phyloP scores from a whole-genome alignment of 2,888 invertebrate species.

The Eupithecia pulchellata region DNA sequence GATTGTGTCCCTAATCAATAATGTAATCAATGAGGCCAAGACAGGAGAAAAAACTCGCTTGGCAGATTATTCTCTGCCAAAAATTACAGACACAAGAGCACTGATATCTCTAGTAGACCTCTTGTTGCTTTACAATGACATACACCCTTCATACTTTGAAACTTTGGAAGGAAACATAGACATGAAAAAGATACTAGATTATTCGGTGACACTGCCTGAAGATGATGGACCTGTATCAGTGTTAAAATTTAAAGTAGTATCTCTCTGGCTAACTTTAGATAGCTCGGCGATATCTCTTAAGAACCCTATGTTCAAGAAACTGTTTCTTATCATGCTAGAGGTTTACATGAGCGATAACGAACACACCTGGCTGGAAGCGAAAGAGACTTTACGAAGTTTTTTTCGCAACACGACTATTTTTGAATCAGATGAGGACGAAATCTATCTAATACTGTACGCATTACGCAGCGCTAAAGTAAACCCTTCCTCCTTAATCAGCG shows the following conservation, averaged over 20 bases:
- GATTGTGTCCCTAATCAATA: conserved; percentile 68
- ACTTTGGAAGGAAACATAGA: conserved; percentile 75
- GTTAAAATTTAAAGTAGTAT: conserved; percentile 78
- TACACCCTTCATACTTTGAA: conserved; percentile 76
- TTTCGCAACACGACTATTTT: conserved; percentile 88
- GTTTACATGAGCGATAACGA: conserved; percentile 76
- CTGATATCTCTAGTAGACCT: conserved; percentile 71
- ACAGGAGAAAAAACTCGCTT: conserved; percentile 33
- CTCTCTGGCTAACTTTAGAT: conserved; percentile 76
- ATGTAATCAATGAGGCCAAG: conserved; percentile 55
- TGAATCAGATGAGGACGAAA: conserved; percentile 87
- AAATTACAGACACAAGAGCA: conserved; percentile 63
- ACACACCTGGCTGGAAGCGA: conserved; percentile 80
- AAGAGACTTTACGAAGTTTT: conserved; percentile 82
- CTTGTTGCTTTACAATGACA: conserved; percentile 73
- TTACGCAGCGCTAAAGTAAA: conserved; percentile 68
- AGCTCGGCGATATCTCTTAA: conserved; percentile 81
- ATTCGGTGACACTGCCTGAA: conserved; percentile 60
- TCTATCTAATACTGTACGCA: conserved; percentile 88
- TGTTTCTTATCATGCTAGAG: conserved; percentile 84
- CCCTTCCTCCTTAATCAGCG: conserved; percentile 66
- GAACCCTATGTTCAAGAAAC: conserved; percentile 81
- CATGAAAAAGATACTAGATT: conserved; percentile 74
- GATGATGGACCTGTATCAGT: conserved; percentile 57
- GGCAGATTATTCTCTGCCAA: conserved; percentile 67